phyloP scores from a whole-genome alignment of 37 sponge, comb jelly and placozoan species.

The Mnemiopsis leidyi region DNA sequence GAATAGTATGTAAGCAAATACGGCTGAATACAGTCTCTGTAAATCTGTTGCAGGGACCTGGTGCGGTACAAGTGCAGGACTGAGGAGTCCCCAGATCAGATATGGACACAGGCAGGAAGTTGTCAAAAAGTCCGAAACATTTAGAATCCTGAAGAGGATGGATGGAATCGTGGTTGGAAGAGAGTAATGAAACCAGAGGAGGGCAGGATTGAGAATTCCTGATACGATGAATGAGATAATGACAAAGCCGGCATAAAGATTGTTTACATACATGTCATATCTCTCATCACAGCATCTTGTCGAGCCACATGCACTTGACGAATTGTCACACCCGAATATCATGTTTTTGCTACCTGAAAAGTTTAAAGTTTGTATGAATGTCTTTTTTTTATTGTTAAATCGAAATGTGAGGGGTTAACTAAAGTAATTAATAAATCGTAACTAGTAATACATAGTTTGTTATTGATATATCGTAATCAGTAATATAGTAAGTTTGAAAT shows the following conservation, averaged over 20 bases:
- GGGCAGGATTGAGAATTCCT: background rate
- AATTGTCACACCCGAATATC: background rate
- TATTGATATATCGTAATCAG: too few species aligned
- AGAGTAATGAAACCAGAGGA: background rate
- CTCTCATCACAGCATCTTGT: background rate
- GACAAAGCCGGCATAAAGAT: background rate
- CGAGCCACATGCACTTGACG: background rate
- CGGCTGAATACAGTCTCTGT: background rate
- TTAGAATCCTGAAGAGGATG: constrained; percentile 12
- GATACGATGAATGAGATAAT: background rate
- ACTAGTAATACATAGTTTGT: too few species aligned
- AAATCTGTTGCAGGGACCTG: background rate
- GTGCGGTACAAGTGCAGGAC: background rate
- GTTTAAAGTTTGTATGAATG: too few species aligned
- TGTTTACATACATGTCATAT: background rate
- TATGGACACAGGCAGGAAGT: constrained; percentile 8
- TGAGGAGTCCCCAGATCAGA: constrained; percentile 27
- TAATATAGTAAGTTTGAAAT: too few species aligned
- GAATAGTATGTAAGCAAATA: constrained; percentile 7
- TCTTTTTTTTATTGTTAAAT: too few species aligned
- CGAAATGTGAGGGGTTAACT: too few species aligned
- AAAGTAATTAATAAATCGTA: too few species aligned
- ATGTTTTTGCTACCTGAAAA: background rate
- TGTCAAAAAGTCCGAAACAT: background rate
- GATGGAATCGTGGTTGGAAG: background rate